phyloP scores from a whole-genome alignment of 2,113 vertebrate species.

The Percina caprodes region DNA sequence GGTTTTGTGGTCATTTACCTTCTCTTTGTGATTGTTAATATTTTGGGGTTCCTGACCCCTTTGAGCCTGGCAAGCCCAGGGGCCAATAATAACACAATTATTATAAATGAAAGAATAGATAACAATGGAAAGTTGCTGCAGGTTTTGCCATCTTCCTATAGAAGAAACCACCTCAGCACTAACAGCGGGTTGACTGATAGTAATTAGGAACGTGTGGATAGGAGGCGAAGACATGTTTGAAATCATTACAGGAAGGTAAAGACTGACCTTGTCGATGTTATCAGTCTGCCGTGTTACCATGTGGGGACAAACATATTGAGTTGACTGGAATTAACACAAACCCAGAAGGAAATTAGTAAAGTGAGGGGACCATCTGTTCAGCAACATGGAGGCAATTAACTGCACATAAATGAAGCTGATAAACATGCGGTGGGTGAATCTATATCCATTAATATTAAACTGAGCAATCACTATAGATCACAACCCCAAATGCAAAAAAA shows the following conservation, averaged over 20 bases:
- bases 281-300: slow-evolving; percentile 28
- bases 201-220: slow-evolving; percentile 28
- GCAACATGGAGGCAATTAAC: slow-evolving; percentile 67
- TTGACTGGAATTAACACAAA: slow-evolving; percentile 49
- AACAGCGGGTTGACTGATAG: neutral
- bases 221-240: neutral
- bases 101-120: neutral
- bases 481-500: neutral
- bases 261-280: slow-evolving; percentile 25
- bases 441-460: slow-evolving; percentile 48
- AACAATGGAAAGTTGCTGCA: neutral
- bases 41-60: too few relatives aligned
- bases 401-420: slow-evolving; percentile 55
- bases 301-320: slow-evolving; percentile 51
- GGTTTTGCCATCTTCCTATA: neutral
- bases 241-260: slow-evolving; percentile 34
- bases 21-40: too few relatives aligned
- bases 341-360: slow-evolving; percentile 52
- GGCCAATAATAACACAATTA: neutral
- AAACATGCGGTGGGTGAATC: slow-evolving; percentile 45
- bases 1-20: too few relatives aligned
- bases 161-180: slow-evolving; percentile 1
- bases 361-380: slow-evolving; percentile 64
- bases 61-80: too few relatives aligned
- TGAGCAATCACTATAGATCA: slow-evolving; percentile 28